These are phyloP conservation scores for Acridotheres tristis DNA, from an alignment of 2,797 vertebrate species.

Conservation along the genomic window DNA sequence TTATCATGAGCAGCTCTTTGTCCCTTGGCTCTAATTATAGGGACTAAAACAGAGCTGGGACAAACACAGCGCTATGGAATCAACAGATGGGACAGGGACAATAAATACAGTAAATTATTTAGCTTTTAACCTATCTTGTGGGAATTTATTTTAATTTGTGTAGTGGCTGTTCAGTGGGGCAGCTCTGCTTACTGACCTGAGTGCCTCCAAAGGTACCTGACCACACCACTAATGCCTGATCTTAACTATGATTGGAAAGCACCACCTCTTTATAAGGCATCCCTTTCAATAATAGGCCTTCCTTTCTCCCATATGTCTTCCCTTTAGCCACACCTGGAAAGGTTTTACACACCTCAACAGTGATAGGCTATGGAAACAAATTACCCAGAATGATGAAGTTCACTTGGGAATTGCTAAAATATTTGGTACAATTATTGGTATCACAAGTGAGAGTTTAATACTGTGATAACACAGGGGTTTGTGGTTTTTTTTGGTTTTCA, in stretches of 20 bases:
- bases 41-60: not conserved
- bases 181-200: not conserved
- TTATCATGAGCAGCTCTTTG: not conserved
- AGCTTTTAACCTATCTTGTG: not conserved
- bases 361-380: not conserved
- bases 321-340: not conserved
- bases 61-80: accelerated
- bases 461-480: not conserved
- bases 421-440: not conserved
- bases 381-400: not conserved
- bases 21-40: not conserved
- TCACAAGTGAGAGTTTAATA: not conserved
- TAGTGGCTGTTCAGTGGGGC: not conserved
- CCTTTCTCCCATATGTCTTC: not conserved
- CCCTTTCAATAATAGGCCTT: not conserved
- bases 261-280: not conserved
- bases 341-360: not conserved
- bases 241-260: not conserved
- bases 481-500: not conserved
- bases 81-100: not conserved
- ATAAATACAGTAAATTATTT: not conserved
- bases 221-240: not conserved
- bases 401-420: not conserved
- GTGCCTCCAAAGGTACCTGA: not conserved
- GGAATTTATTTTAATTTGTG: not conserved